Conservation (phyloP, 1,140 invertebrate species). For the Heliconius melpomene region DNA sequence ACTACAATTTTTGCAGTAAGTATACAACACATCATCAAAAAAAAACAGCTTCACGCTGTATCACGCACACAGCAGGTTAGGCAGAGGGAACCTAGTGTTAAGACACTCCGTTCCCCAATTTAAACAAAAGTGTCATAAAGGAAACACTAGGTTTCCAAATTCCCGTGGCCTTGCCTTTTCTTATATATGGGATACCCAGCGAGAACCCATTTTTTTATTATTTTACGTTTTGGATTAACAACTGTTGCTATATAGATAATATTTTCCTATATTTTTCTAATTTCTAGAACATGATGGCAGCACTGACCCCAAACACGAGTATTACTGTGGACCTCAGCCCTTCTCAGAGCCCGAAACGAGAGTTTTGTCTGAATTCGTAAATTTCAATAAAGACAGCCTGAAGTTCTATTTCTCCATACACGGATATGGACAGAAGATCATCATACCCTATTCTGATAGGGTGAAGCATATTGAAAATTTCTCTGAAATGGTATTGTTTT, state of each 20-base stretch:
- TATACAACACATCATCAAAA: background rate
- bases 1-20: conserved; percentile 81
- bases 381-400: conserved; percentile 53
- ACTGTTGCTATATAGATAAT: too few species aligned
- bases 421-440: conserved; percentile 74
- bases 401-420: conserved; percentile 82
- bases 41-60: too few species aligned
- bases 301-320: conserved; percentile 84
- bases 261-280: background rate
- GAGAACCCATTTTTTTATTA: too few species aligned
- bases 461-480: conserved; percentile 49
- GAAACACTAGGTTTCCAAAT: too few species aligned
- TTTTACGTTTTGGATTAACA: too few species aligned
- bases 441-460: conserved; percentile 46
- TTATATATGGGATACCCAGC: too few species aligned
- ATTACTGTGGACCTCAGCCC: conserved; percentile 84
- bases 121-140: too few species aligned
- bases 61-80: too few species aligned
- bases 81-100: too few species aligned
- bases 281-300: conserved; percentile 78
- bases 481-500: conserved; percentile 55
- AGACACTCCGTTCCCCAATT: too few species aligned
- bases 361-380: conserved; percentile 80
- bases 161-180: too few species aligned
- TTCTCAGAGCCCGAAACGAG: conserved; percentile 90